Conservation (phyloP, 1,140 invertebrate species). For the Drosophila burlai region DNA sequence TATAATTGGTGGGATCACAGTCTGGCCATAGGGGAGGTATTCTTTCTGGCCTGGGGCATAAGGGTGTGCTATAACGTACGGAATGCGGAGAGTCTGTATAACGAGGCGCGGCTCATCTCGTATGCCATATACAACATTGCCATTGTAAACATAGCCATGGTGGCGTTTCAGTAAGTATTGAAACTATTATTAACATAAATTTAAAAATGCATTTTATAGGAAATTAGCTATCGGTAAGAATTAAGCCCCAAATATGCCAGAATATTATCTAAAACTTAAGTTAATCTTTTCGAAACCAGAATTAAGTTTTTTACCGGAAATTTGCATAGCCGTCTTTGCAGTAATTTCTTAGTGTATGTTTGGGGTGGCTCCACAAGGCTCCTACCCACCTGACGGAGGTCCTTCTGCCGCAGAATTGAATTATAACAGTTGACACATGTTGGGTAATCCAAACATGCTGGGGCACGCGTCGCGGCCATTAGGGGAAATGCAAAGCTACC, state of each 20-base stretch:
- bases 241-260: background rate
- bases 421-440: slow-evolving; percentile 61
- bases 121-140: slow-evolving; percentile 98
- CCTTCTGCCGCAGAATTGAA: slow-evolving; percentile 42
- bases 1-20: slow-evolving; percentile 98
- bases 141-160: slow-evolving; percentile 95
- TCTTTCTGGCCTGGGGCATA: slow-evolving; percentile 96
- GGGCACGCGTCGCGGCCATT: slow-evolving; percentile 47
- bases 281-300: background rate
- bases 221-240: background rate
- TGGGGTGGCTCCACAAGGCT: background rate
- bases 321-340: background rate
- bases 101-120: slow-evolving; percentile 95
- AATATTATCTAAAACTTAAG: background rate
- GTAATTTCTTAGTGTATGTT: background rate
- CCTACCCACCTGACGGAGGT: slow-evolving; percentile 9
- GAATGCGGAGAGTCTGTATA: slow-evolving; percentile 96
- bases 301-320: background rate
- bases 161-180: slow-evolving; percentile 94
- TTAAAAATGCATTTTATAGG: background rate
- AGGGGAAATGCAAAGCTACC: slow-evolving; percentile 37
- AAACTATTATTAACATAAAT: too few species aligned
- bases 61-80: slow-evolving; percentile 95
- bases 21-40: slow-evolving; percentile 93
- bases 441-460: slow-evolving; percentile 52